Conservation (phyloP, 2,888 invertebrate species). For the Synergus gifuensis region DNA sequence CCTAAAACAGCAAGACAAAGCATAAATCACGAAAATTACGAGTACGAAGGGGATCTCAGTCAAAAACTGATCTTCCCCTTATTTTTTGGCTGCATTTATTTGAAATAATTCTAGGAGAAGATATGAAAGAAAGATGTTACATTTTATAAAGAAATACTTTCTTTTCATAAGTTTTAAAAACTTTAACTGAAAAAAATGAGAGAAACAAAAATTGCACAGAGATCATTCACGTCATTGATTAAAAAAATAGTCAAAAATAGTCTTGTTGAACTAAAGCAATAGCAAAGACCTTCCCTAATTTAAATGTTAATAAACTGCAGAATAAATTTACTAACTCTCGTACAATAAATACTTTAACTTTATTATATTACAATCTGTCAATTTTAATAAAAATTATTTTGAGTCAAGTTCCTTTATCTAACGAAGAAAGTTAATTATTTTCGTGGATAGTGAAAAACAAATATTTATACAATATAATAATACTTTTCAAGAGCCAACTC, state of each 20-base stretch:
- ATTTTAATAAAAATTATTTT: conserved; percentile 46
- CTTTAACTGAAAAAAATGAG: background rate
- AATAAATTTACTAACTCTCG: conserved; percentile 18
- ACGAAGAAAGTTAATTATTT: conserved; percentile 21
- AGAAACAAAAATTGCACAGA: background rate
- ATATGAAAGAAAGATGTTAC: background rate
- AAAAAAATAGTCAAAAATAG: background rate
- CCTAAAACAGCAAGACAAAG: conserved; percentile 73
- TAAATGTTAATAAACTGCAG: background rate
- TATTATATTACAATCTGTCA: conserved; percentile 46
- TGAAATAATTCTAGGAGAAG: conserved; percentile 29
- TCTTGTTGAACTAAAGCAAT: background rate
- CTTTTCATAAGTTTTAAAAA: background rate
- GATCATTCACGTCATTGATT: background rate
- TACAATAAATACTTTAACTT: conserved; percentile 31
- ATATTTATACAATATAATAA: background rate
- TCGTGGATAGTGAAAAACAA: background rate
- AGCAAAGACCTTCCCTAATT: background rate
- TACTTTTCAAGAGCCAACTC: background rate
- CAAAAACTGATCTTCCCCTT: conserved; percentile 34
- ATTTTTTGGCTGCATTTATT: conserved; percentile 46
- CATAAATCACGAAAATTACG: conserved; percentile 69
- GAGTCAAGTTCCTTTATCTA: conserved; percentile 54
- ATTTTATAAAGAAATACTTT: background rate
- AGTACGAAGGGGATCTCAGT: conserved; percentile 34